A percentile compares a stretch with the other conserved stretches of the same genome.
Evolutionary conservation across 2,888 invertebrate genomes (phyloP).

Genomic region (Acleris sparsana): DNA sequence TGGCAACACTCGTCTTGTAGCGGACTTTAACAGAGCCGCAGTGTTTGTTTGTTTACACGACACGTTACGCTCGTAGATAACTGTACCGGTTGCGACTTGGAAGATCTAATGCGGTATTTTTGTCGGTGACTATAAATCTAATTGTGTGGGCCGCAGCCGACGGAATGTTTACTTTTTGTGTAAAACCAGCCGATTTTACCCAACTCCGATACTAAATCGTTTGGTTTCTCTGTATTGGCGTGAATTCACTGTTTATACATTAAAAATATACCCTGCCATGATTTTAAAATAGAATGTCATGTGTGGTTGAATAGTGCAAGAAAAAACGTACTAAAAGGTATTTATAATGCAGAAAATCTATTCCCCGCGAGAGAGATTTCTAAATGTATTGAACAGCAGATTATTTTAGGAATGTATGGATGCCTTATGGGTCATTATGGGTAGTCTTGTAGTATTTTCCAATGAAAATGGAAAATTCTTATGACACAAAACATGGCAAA

Average conservation of each 20-base stretch:
- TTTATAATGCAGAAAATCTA: no score
- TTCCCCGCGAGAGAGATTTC: no score
- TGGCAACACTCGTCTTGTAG: neutral
- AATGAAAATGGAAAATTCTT: no score
- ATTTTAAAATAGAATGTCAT: neutral
- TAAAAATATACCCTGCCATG: neutral
- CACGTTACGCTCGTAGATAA: constrained; percentile 43
- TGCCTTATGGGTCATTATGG: no score
- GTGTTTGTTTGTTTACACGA: constrained; percentile 57
- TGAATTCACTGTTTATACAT: constrained; percentile 7
- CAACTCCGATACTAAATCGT: constrained; percentile 21
- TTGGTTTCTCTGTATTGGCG: constrained; percentile 2
- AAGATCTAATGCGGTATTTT: constrained; percentile 71
- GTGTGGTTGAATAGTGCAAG: neutral
- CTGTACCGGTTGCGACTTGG: constrained; percentile 55
- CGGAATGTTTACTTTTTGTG: constrained; percentile 61
- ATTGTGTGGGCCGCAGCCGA: constrained; percentile 67
- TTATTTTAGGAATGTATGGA: no score
- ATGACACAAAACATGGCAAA: no score
- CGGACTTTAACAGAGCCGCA: constrained; percentile 37
- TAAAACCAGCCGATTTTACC: constrained; percentile 52
- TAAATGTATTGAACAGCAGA: neutral
- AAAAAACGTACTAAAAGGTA: no score
- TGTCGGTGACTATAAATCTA: constrained; percentile 72
- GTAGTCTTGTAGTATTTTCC: no score